Evolutionary conservation across 2,888 invertebrate genomes (phyloP).

Genomic region (Rugalucina vietnamica): DNA sequence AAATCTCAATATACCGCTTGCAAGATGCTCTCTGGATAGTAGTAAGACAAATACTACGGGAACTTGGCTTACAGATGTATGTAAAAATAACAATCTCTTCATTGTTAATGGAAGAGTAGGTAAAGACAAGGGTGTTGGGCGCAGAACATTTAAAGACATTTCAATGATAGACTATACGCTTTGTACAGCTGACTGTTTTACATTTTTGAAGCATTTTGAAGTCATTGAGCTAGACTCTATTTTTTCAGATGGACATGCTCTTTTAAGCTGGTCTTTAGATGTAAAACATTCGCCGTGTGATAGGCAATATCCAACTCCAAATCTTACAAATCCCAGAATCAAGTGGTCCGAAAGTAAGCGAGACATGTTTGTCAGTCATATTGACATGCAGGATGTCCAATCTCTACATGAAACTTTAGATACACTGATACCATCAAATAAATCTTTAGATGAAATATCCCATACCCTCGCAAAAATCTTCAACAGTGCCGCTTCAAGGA

Average conservation of each 20-base stretch:
- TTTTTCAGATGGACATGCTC: neutral
- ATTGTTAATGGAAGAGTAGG: neutral
- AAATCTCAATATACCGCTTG: neutral
- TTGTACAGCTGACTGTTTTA: neutral
- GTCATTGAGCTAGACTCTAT: neutral
- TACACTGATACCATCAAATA: too few species aligned
- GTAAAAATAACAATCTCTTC: slow-evolving; percentile 9
- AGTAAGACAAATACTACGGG: neutral
- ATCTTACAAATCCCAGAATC: too few species aligned
- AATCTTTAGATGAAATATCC: neutral
- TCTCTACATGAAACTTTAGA: too few species aligned
- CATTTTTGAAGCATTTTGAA: neutral
- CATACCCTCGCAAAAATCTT: neutral
- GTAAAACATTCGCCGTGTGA: too few species aligned
- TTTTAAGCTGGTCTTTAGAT: neutral
- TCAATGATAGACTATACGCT: slow-evolving; percentile 1
- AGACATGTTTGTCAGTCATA: too few species aligned
- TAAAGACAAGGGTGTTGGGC: neutral
- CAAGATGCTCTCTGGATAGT: neutral
- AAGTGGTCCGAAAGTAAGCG: too few species aligned
- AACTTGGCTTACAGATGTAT: neutral
- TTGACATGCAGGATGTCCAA: too few species aligned
- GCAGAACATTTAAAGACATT: neutral
- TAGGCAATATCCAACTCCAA: too few species aligned
- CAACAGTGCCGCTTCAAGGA: neutral